These are phyloP conservation scores for Pomacea maculata DNA, from an alignment of 1,140 invertebrate genomes.

Conservation along the genomic window DNA sequence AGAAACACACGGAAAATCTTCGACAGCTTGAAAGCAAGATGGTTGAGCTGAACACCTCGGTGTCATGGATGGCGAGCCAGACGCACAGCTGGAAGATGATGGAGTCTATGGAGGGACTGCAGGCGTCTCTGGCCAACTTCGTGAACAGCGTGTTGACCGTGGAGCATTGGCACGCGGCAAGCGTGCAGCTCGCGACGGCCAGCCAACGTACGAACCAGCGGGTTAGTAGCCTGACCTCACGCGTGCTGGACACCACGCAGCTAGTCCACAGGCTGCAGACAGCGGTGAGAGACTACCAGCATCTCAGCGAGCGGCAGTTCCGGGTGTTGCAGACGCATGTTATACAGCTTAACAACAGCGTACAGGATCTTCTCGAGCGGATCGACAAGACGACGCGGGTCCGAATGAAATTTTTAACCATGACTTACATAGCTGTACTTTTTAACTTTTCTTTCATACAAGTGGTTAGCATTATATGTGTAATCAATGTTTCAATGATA, in stretches of 20 bases:
- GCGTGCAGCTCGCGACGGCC: slow-evolving; percentile 39
- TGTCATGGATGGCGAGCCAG: slow-evolving; percentile 18
- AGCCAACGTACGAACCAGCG: slow-evolving; percentile 38
- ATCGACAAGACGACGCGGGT: slow-evolving; percentile 12
- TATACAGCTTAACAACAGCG: slow-evolving; percentile 51
- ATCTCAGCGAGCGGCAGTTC: slow-evolving; percentile 43
- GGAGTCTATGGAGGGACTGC: slow-evolving; percentile 48
- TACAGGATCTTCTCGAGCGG: slow-evolving; percentile 45
- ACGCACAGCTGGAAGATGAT: slow-evolving; percentile 42
- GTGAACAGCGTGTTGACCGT: slow-evolving; percentile 51
- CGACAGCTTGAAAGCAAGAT: slow-evolving; percentile 30
- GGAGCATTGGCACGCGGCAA: slow-evolving; percentile 52
- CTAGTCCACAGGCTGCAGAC: slow-evolving; percentile 39
- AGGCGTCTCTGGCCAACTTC: slow-evolving; percentile 48
- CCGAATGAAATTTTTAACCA: slow-evolving; percentile 10
- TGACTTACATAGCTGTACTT: too few species aligned
- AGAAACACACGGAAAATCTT: slow-evolving; percentile 2
- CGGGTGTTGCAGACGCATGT: slow-evolving; percentile 46
- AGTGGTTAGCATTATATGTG: too few species aligned
- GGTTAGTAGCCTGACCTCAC: slow-evolving; percentile 33
- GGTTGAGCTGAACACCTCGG: slow-evolving; percentile 7
- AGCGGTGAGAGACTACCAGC: slow-evolving; percentile 35
- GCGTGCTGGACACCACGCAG: slow-evolving; percentile 44
- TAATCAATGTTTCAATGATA: too few species aligned
- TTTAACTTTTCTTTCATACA: too few species aligned